Evolutionary conservation across 2,113 vertebrate species (phyloP), one percentile per base, ranked within the genome.

Genomic region (Oriolus oriolus): DNA sequence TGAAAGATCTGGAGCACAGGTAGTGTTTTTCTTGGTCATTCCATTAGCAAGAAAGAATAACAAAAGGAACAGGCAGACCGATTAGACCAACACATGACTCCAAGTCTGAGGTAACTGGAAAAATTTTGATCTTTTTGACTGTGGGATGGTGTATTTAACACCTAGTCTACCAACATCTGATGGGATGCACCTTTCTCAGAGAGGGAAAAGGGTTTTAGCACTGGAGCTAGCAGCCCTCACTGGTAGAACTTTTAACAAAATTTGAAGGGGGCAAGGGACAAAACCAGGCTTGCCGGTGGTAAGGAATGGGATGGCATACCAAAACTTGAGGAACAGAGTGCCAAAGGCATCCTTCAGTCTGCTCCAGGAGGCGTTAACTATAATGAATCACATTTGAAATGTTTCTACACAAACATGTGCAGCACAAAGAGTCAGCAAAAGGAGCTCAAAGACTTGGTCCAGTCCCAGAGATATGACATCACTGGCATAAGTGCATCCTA

Each of bases 181-280:
- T 57, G 14, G 15, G 8, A 23, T 49, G 12, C 19, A 44, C 15
- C 19, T 65, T 66, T 59, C 27, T n/a, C 10, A 30, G 33, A 45
- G 19, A 16, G 11, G 27, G 15, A 74, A 66, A 33, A 11, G 21
- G 1, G 6, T 33, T 65, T 37, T 37, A 37, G 23, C 23, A 50
- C 4, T 11, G 4, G 37, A 74, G 16, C 12, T 33, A 74, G 10
- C 19, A 59, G 44, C 1, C 0, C 8, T 45, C 10, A 20, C 9
- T 50, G 31, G 19, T 20, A 28, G 33, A 65, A 50, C 13, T 33
- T 44, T 24, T 24, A 50, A 44, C 35, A 27, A 57, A 7, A 19
- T 50, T 65, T 42, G 44, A 81, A 81, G 19, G 0, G 3, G 27
- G 37, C 24, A 74, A 66, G 5, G 16, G 33, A 11, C 33, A 39